Evolutionary conservation across 1,140 invertebrate genomes (phyloP).

Genomic region (Lepidurus arcticus): DNA sequence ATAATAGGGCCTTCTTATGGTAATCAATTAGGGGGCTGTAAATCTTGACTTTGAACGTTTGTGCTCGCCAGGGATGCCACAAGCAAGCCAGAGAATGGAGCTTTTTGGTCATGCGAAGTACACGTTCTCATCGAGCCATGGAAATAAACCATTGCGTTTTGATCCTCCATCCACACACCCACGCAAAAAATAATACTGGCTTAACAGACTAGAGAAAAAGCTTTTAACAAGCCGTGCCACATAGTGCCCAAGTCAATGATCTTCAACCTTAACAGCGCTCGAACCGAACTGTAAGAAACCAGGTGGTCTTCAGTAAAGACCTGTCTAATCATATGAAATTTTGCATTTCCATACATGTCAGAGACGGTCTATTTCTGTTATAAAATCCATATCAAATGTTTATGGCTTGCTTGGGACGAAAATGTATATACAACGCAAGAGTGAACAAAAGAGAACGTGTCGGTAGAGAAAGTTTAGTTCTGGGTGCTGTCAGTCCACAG

Average conservation of each 20-base stretch:
- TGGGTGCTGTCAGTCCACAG: too few relatives aligned
- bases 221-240: background rate
- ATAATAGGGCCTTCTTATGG: constrained; percentile 13
- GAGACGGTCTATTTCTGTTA: background rate
- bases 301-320: background rate
- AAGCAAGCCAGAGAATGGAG: background rate
- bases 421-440: too few relatives aligned
- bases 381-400: too few relatives aligned
- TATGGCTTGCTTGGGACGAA: too few relatives aligned
- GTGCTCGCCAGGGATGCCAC: constrained; percentile 20
- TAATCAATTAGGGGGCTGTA: constrained; percentile 8
- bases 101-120: background rate
- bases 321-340: too few relatives aligned
- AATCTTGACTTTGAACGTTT: constrained; percentile 12
- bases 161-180: background rate
- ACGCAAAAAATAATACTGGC: constrained; percentile 7
- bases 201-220: background rate
- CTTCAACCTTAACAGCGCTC: background rate
- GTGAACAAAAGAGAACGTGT: too few relatives aligned
- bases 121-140: constrained; percentile 8
- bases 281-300: constrained; percentile 3
- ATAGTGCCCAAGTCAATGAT: background rate
- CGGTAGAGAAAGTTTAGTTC: too few relatives aligned
- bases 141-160: background rate
- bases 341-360: too few relatives aligned